Conservation (phyloP, 2,113 vertebrate genomes). For the Cynopterus brachyotis region DNA sequence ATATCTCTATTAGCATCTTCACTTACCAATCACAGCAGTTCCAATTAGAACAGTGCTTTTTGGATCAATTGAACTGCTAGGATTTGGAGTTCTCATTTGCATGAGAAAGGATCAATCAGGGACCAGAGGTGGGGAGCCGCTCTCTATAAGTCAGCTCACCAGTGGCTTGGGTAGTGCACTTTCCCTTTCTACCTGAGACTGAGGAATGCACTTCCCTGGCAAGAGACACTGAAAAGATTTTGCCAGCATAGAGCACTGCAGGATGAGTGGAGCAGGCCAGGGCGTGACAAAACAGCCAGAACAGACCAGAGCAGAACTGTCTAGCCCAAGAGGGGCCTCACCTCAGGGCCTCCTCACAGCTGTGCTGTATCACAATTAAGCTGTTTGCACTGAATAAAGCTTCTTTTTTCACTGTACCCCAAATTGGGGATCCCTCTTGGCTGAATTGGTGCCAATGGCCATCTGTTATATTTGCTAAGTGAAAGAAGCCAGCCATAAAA, state of each 20-base stretch:
- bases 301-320: not conserved
- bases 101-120: not conserved
- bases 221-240: not conserved
- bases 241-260: not conserved
- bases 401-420: not conserved
- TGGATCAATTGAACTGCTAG: not conserved
- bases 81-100: not conserved
- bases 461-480: not conserved
- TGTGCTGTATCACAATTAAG: not conserved
- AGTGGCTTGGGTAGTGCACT: not conserved
- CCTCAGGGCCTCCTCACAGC: not conserved
- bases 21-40: too few species aligned
- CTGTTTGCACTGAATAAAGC: not conserved
- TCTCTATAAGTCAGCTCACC: not conserved
- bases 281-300: too few species aligned
- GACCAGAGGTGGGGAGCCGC: too few species aligned
- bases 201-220: not conserved
- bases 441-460: not conserved
- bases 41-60: not conserved
- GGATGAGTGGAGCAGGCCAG: not conserved
- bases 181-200: not conserved
- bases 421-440: not conserved
- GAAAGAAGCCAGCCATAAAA: not conserved
- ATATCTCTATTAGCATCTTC: too few species aligned
- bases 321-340: not conserved